A percentile compares a stretch with the other conserved stretches of the same genome.
Evolutionary conservation across 2,888 invertebrate genomes (phyloP).

Genomic region (Meiosimyza platycephala): DNA sequence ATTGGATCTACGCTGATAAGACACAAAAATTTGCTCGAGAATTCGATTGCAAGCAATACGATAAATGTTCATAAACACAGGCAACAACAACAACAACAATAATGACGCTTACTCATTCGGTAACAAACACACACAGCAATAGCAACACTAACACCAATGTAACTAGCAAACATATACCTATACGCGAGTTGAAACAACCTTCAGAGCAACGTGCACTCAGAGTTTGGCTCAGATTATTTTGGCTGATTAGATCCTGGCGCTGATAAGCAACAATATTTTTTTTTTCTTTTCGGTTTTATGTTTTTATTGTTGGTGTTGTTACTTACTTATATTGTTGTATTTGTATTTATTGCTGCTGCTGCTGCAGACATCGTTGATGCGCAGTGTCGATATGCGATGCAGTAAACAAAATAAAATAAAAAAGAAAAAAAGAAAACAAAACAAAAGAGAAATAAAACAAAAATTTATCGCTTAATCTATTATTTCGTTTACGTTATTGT

Average conservation of each 20-base stretch:
- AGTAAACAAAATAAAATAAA: conserved; percentile 30
- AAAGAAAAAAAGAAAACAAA: conserved; percentile 4
- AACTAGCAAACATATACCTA: neutral
- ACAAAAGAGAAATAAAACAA: conserved; percentile 18
- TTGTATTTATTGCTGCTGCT: conserved; percentile 31
- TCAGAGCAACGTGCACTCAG: conserved; percentile 7
- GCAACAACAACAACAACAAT: neutral
- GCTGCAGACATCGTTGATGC: conserved; percentile 34
- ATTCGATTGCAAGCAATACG: conserved; percentile 20
- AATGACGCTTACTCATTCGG: conserved; percentile 8
- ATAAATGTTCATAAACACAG: conserved; percentile 12
- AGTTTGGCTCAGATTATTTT: conserved; percentile 41
- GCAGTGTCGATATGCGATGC: conserved; percentile 21
- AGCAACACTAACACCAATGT: neutral
- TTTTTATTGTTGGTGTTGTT: conserved; percentile 19
- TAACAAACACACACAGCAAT: conserved; percentile 9
- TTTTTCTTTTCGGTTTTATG: conserved; percentile 35
- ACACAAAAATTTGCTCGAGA: neutral
- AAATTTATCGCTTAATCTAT: conserved; percentile 34
- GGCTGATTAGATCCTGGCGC: conserved; percentile 46
- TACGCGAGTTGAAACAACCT: conserved; percentile 8
- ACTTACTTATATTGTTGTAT: conserved; percentile 15
- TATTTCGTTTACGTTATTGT: conserved; percentile 41
- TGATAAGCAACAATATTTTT: conserved; percentile 42
- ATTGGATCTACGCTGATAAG: conserved; percentile 32